A percentile compares a stretch with the other conserved stretches of the same genome.
phyloP scores from a whole-genome alignment of 2,113 vertebrate species.

The Helogale parvula region DNA sequence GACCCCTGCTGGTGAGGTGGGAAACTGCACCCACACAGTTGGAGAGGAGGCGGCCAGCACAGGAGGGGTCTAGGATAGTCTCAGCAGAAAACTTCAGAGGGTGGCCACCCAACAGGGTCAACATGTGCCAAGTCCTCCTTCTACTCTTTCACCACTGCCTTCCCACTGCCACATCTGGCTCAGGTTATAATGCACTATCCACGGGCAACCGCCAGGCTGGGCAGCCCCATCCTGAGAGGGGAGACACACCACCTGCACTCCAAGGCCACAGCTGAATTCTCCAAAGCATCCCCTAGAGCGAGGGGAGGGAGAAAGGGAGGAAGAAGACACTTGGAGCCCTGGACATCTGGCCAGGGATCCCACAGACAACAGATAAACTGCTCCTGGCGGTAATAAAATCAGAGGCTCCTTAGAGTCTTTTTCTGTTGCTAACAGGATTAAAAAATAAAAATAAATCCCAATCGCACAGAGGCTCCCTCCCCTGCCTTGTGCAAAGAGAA shows the following conservation, averaged over 20 bases:
- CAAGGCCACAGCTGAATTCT: not conserved
- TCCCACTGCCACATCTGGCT: not conserved
- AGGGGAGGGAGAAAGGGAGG: rapidly evolving
- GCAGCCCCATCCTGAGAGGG: not conserved
- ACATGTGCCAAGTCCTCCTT: not conserved
- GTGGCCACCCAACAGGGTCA: not conserved
- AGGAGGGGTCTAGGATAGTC: not conserved
- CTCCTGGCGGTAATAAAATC: not conserved
- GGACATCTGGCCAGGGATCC: not conserved
- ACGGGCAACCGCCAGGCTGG: not conserved
- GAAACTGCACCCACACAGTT: not conserved
- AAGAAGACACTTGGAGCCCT: not conserved
- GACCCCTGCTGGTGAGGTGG: constrained; percentile 34
- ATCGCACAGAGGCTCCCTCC: not conserved
- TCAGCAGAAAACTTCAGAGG: not conserved
- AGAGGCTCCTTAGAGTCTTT: constrained; percentile 52
- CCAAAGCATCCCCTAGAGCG: not conserved
- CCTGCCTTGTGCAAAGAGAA: not conserved
- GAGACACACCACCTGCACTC: not conserved
- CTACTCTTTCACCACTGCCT: not conserved
- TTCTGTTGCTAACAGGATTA: constrained; percentile 59
- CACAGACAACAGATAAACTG: constrained; percentile 14
- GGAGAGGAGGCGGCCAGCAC: rapidly evolving
- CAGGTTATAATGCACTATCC: not conserved
- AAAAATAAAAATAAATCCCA: constrained; percentile 54